Evolutionary conservation across 2,888 invertebrate species (phyloP), one percentile per base, ranked within the genome.

Genomic region (Ennomos quercinarius): DNA sequence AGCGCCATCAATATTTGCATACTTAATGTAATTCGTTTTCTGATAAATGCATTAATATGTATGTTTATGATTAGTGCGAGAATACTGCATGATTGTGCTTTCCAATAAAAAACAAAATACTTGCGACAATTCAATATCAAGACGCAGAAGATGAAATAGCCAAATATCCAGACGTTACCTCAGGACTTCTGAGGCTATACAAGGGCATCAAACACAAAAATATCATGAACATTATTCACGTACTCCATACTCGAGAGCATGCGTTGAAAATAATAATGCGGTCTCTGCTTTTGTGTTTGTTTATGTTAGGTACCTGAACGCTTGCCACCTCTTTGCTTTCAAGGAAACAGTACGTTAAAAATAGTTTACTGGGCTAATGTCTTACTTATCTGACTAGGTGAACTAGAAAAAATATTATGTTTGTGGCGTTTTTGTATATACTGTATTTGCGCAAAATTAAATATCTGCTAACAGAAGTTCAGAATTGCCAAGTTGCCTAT

Each of bases 301-400:
- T 78, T 79, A 72, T 78, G 62, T 68, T 71, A 72, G 70, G 67
- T 73, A 79, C 76, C 76, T 72, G 73, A 68, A 71, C 60, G 70
- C 64, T 63, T 67, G 65, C 70, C 72, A 79, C 76, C 72, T 76
- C 70, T 73, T 59, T 50, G 34, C 67, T 66, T 57, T 63, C 68
- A 71, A 75, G 68, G 69, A 70, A 27, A 64, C 67, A 70, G 68
- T 51, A 48, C 60, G 72, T 71, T 78, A 79, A 79, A 84, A 78
- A 82, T 83, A 83, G 76, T 68, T 63, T 37, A 67, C 57, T 77
- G 77, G 78, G 76, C 81, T 43, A 2, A 27, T 2, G 27, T 4
- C n/a, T n/a, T 81, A 81, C 68, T 75, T 17, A n/a, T 17, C 17
- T 17, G 17, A 17, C 76, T 76, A 73, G 44, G 52, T 49, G 9